Percentiles rank a stretch among this genome's conserved stretches.
These are phyloP conservation scores for Achlya flavicornis DNA, from an alignment of 2,888 invertebrate genomes.

Conservation along the genomic window DNA sequence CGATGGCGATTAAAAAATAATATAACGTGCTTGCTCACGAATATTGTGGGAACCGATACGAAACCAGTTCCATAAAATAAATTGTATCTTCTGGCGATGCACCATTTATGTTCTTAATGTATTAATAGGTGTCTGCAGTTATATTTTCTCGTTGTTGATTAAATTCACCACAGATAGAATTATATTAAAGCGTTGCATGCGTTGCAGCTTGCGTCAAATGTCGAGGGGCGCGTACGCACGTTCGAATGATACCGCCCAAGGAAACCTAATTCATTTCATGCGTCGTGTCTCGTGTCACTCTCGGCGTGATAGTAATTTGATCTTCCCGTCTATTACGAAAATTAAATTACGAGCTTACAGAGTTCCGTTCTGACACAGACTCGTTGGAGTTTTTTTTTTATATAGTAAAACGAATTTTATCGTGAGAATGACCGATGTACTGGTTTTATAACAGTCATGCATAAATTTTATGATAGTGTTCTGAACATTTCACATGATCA, in stretches of 20 bases:
- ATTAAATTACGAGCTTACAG: slow-evolving; percentile 60
- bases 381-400: neutral
- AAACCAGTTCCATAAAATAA: slow-evolving; percentile 40
- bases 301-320: slow-evolving; percentile 64
- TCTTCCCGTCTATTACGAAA: slow-evolving; percentile 64
- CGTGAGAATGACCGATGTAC: neutral
- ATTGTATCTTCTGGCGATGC: slow-evolving; percentile 35
- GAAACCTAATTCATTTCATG: slow-evolving; percentile 67
- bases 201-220: slow-evolving; percentile 32
- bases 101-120: slow-evolving; percentile 35
- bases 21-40: slow-evolving; percentile 3
- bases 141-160: slow-evolving; percentile 35
- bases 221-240: slow-evolving; percentile 41
- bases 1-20: neutral
- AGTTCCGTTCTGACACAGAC: slow-evolving; percentile 7
- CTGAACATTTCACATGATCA: slow-evolving; percentile 28
- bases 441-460: slow-evolving; percentile 7
- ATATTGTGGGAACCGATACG: slow-evolving; percentile 44
- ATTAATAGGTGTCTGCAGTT: slow-evolving; percentile 20
- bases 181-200: slow-evolving; percentile 32
- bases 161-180: slow-evolving; percentile 37
- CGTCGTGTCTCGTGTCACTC: slow-evolving; percentile 62
- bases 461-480: slow-evolving; percentile 26
- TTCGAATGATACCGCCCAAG: slow-evolving; percentile 55
- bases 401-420: slow-evolving; percentile 12